Evolutionary conservation across 2,797 vertebrate species (phyloP), one percentile per base, ranked within the genome.

Genomic region (Synaphobranchus kaupii): DNA sequence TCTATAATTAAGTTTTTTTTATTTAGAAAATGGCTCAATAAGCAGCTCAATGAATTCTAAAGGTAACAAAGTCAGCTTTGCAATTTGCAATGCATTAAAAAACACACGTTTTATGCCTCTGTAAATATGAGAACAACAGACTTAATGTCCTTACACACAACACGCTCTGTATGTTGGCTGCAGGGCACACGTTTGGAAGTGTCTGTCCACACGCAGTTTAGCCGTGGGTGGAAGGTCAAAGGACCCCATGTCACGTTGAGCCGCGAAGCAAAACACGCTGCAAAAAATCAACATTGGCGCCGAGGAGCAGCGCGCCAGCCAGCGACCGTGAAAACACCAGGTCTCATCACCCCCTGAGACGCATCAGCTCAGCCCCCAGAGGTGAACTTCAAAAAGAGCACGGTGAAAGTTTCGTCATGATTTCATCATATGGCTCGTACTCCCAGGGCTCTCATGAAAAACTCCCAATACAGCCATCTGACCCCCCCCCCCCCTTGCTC

Each of bases 111-210:
- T 31, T 52, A 56, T 15, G 31, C 22, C 13, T 56, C n/a, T 52
- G 56, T n/a, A 44, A 44, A 48, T 34, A 48, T 17, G 44, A 73
- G 44, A 22, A 54, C 1, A 9, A 31, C 50, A 9, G 22, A 34
- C 10, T 28, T 17, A 80, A 58, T 81, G 39, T 28, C 39, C 34
- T 85, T 68, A 82, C 39, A 71, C 80, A 50, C 44, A 50, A 56
- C 58, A 31, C 34, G 5, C 73, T 25, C 58, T 6, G 84, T 89
- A 15, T 91, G 54, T 90, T 85, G 0, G 5, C 89, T 20, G 52
- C 89, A 95, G 94, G 93, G 90, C 91, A 92, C 81, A 85, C 87
- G 0, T 88, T 89, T 48, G 88, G 90, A 56, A 92, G 91, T 89
- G 86, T 68, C 81, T 85, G 80, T 83, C 88, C 90, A 87, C 91